A percentile compares a stretch with the other conserved stretches of the same genome.
Conservation (phyloP, 2,797 vertebrate species). For the Florisuga fusca region DNA sequence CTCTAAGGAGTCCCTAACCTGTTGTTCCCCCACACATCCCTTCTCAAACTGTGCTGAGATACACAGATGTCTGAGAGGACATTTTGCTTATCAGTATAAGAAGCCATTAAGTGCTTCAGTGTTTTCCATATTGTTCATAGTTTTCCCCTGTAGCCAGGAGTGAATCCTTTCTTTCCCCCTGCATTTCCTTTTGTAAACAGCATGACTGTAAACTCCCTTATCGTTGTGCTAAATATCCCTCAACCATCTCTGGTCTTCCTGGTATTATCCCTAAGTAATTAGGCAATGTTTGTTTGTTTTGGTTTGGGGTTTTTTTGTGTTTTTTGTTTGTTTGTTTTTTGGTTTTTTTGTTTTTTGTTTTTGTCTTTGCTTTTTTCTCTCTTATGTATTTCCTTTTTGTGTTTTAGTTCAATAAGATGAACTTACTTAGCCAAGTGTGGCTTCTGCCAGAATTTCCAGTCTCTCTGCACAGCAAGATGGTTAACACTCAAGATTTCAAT, state of each 20-base stretch:
- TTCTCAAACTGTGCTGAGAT: not conserved
- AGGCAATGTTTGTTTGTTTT: not conserved
- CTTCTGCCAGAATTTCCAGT: not conserved
- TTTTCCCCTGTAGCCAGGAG: not conserved
- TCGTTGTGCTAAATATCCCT: not conserved
- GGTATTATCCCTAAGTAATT: not conserved
- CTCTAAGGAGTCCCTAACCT: not conserved
- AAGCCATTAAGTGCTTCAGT: not conserved
- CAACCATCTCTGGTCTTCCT: not conserved
- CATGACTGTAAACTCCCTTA: not conserved
- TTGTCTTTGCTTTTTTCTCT: not conserved
- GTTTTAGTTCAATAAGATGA: not conserved
- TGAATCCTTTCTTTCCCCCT: not conserved
- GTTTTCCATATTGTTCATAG: not conserved
- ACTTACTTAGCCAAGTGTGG: not conserved
- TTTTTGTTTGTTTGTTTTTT: too few relatives aligned
- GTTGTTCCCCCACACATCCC: not conserved
- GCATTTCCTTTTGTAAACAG: not conserved
- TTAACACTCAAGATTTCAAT: not conserved
- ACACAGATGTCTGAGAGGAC: not conserved
- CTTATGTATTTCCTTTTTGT: not conserved
- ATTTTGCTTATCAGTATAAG: not conserved
- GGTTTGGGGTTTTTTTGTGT: not conserved
- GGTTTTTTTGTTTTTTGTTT: too few relatives aligned
- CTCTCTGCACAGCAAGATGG: not conserved